Evolutionary conservation across 2,888 invertebrate species (phyloP), one percentile per base, ranked within the genome.

Genomic region (Mythimna lalbum): DNA sequence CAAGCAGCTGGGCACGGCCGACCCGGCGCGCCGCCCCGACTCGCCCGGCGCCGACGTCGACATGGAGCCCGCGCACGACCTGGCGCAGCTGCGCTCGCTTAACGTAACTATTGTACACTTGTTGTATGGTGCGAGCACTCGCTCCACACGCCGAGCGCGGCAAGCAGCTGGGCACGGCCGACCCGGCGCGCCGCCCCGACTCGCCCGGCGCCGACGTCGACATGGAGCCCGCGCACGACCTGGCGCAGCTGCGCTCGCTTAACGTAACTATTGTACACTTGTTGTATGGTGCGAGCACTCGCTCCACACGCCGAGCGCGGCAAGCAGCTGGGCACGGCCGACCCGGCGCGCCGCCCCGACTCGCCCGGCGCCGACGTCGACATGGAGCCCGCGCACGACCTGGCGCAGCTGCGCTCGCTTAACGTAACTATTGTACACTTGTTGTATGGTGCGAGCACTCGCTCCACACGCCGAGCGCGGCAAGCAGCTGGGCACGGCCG

Each of bases 71-170:
- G 95, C 95, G 86, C 96, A 97, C 85, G 99, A 99, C 94, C 96
- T 99, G 73, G 98, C 98, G 82, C 98, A 99, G 88, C 96, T 99
- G 79, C 96, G 98, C 87, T 99, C 99, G 68, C 97, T 99, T 82
- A 99, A 99, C 95, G 33, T 33, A 33, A 33, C 33, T 33, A 33
- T 33, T 33, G 33, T 33, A 27, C 4, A 27, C 5, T 3, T 33
- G 5, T 3, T 5, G 7, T 33, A 5, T 31, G 31, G 63, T 99
- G 99, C 93, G 99, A 99, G 91, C 99, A 99, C 96, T 99, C 99
- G 99, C n/a, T n/a, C n/a, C n/a, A 99, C 95, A 99, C 99, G 57
- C 96, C 6, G 99, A 99, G 96, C 91, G 99, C 87, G 99, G 99
- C 43, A 99, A 99, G 93, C 99, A 99, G 96, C 96, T 99, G 73